Base-by-base conservation (phyloP, 1,140 invertebrate species). In the Ctenoplectra terminalis region DNA sequence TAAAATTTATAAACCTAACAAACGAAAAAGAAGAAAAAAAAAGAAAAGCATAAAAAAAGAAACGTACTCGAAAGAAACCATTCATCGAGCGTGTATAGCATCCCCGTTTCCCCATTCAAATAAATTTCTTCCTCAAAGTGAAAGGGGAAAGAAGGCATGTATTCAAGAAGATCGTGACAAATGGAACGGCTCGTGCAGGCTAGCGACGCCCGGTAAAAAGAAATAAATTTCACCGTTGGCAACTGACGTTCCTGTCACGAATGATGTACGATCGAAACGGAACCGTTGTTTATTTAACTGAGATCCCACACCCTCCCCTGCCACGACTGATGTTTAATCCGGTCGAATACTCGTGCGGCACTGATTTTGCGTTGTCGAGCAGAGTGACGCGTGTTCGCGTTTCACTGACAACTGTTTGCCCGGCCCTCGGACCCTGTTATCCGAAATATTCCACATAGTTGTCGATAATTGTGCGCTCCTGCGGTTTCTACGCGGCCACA, bases 241-340 rank as follows among this genome's bases (percentile, higher is more conserved):
- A n/a, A 69, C 37, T 58, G 54, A 78, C 54, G 54, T 31, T 43
- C 48, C 17, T 17, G 69, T 79, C 56, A 60, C 17, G 34, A 63
- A 63, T 79, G 69, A 79, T 73, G 23, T 73, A 79, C 69, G 77
- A 61, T 43, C 37, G 20, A 8, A 58, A 17, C 6, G 34, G 9
- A 50, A 29, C n/a, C 29, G 29, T 23, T 72, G 70, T 73, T 79
- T 79, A 63, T 72, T 73, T 73, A 73, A 52, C 56, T 40, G 58
- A n/a, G 11, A 48, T 48, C 8, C 15, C 1, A 23, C 1, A 1
- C 1, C 23, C 26, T 1, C 7, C 5, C 23, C 6, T 15, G 3
- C 9, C 9, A 11, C 17, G n/a, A 15, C 17, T 31, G 17, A 31
- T 8, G 11, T 56, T 46, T 7, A 76, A 74, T 63, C 31, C n/a